These are phyloP conservation scores for Falcaria lacertinaria DNA, from an alignment of 2,888 invertebrate species.

Conservation along the genomic window DNA sequence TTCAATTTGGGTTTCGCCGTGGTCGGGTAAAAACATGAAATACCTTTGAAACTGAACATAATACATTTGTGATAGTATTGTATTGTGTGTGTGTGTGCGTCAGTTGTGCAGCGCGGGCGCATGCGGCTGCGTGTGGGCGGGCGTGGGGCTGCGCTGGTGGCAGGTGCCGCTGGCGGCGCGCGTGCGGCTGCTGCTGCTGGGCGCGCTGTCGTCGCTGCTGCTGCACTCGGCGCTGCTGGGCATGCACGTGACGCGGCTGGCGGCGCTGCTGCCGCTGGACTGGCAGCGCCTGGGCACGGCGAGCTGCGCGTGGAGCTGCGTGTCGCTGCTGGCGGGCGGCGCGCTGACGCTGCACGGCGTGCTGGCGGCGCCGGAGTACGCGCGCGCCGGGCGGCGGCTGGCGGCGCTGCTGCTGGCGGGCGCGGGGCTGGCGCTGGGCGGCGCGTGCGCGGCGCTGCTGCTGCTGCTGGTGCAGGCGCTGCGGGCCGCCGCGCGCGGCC, in stretches of 20 bases:
- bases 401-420: constrained; percentile 24
- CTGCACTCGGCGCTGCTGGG: constrained; percentile 54
- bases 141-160: constrained; percentile 38
- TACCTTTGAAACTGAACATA: too few species aligned
- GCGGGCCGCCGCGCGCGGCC: constrained; percentile 13
- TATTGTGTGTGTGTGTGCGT: constrained; percentile 1
- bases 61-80: too few species aligned
- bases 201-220: constrained; percentile 57
- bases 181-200: constrained; percentile 58
- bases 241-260: constrained; percentile 59
- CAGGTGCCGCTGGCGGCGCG: constrained; percentile 39
- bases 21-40: too few species aligned
- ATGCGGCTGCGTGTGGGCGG: constrained; percentile 51
- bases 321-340: constrained; percentile 43
- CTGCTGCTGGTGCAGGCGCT: constrained; percentile 19
- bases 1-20: too few species aligned
- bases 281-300: constrained; percentile 43
- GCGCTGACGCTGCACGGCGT: constrained; percentile 45
- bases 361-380: constrained; percentile 35
- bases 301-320: constrained; percentile 39
- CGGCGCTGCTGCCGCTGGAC: constrained; percentile 61
- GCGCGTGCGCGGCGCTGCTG: constrained; percentile 12
- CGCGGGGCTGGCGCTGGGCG: constrained; percentile 18
- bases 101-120: constrained; percentile 36
- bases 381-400: constrained; percentile 25